A percentile compares a stretch with the other conserved stretches of the same genome.
Conservation (phyloP, 1,140 invertebrate species). For the Yoshiicerus persimilis region DNA sequence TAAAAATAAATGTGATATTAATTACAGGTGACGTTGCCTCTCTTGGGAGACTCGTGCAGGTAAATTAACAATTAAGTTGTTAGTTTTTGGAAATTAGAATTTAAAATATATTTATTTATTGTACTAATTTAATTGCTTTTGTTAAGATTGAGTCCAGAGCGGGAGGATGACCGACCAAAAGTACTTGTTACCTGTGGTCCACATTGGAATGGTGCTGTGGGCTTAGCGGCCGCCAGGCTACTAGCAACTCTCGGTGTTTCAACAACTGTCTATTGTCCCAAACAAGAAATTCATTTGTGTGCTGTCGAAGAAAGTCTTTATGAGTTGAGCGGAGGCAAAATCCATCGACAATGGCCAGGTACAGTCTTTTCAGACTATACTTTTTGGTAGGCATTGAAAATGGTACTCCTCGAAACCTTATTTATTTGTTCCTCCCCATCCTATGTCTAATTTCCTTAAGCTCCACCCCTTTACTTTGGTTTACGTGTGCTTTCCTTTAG, state of each 20-base stretch:
- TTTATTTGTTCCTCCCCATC: too few species aligned
- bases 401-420: background rate
- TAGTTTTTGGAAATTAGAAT: background rate
- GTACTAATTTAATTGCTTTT: background rate
- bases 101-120: too few species aligned
- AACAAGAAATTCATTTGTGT: background rate
- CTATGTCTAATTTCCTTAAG: too few species aligned
- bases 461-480: too few species aligned
- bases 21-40: background rate
- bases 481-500: too few species aligned
- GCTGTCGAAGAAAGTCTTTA: conserved; percentile 25
- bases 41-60: background rate
- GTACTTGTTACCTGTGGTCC: conserved; percentile 20
- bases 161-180: conserved; percentile 20
- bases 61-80: background rate
- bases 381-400: background rate
- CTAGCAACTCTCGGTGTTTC: conserved; percentile 19
- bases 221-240: conserved; percentile 3
- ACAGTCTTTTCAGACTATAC: background rate
- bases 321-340: background rate
- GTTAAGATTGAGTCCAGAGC: conserved; percentile 30
- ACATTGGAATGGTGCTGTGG: conserved; percentile 30
- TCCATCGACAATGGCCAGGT: conserved; percentile 9
- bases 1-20: too few species aligned
- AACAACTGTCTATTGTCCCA: conserved; percentile 13